Conservation (phyloP, 2,888 invertebrate species). For the Dolichopus griseipennis region DNA sequence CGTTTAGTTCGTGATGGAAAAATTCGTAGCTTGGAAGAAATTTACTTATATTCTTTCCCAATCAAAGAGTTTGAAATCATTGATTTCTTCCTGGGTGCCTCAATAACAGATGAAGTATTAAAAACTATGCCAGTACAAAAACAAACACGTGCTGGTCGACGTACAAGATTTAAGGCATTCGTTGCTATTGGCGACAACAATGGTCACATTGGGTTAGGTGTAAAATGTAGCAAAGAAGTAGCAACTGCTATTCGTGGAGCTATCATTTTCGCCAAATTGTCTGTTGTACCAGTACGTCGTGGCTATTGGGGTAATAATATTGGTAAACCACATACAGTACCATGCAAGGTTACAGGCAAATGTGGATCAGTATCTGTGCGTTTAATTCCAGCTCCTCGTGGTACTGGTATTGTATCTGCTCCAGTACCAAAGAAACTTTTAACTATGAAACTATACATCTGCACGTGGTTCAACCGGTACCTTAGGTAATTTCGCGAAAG, state of each 20-base stretch:
- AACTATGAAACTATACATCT: slow-evolving; percentile 98
- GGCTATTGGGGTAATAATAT: slow-evolving; percentile 99
- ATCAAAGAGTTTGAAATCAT: slow-evolving; percentile 99
- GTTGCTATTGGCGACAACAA: slow-evolving; percentile 97
- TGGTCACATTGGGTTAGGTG: slow-evolving; percentile 97
- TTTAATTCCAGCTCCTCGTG: slow-evolving; percentile 97
- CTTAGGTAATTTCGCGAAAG: slow-evolving; percentile 97
- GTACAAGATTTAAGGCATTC: slow-evolving; percentile 94
- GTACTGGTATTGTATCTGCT: slow-evolving; percentile 98
- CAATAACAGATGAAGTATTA: slow-evolving; percentile 94
- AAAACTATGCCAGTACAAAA: slow-evolving; percentile 99
- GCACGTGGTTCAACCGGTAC: slow-evolving; percentile 97
- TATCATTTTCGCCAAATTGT: slow-evolving; percentile 95
- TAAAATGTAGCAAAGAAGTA: slow-evolving; percentile 99
- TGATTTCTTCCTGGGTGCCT: slow-evolving; percentile 88
- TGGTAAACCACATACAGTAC: slow-evolving; percentile 98
- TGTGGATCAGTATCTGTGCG: slow-evolving; percentile 98
- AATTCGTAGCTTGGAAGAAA: slow-evolving; percentile 91
- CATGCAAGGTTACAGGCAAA: slow-evolving; percentile 99
- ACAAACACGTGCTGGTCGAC: slow-evolving; percentile 98
- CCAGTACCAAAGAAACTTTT: slow-evolving; percentile 98
- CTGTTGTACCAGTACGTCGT: slow-evolving; percentile 94
- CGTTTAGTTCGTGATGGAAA: slow-evolving; percentile 94
- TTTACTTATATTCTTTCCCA: slow-evolving; percentile 95
- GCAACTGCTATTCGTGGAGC: slow-evolving; percentile 99